These are phyloP conservation scores for Ephydatia muelleri DNA, from an alignment of 37 sponge, comb jelly and placozoan genomes.

Conservation along the genomic window DNA sequence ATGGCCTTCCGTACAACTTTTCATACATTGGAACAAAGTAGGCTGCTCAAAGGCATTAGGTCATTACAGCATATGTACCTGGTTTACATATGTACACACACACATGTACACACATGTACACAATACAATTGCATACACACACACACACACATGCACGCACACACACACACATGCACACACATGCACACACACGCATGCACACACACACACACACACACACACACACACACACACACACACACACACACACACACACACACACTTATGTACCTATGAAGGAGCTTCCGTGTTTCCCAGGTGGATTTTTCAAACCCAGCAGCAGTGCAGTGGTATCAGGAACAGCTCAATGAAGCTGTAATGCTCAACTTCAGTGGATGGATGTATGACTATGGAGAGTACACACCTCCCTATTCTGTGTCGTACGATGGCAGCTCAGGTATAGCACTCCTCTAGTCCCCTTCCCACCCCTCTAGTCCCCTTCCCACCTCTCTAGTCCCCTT, in stretches of 20 bases:
- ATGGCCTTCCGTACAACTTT: constrained; percentile 52
- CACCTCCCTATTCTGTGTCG: constrained; percentile 32
- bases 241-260: constrained; percentile 1
- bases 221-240: constrained; percentile 2
- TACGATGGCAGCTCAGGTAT: constrained; percentile 50
- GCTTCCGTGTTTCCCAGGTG: constrained; percentile 50
- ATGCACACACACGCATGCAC: not conserved
- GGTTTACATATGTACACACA: not conserved
- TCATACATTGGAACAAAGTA: constrained; percentile 47
- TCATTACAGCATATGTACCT: too few species aligned
- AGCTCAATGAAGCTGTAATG: constrained; percentile 49
- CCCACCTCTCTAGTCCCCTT: not conserved
- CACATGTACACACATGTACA: not conserved
- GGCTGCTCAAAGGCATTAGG: too few species aligned
- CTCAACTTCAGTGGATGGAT: constrained; percentile 63
- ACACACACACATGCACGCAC: not conserved
- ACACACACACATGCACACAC: not conserved
- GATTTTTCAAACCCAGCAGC: constrained; percentile 54
- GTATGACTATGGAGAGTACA: constrained; percentile 77
- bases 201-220: constrained; percentile 18
- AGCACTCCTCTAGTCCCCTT: not conserved
- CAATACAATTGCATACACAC: too few species aligned
- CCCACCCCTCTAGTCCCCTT: not conserved
- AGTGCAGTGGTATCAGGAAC: constrained; percentile 61
- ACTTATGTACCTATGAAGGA: not conserved